A percentile compares a stretch with the other conserved stretches of the same genome.
Evolutionary conservation across 2,888 invertebrate species (phyloP).

Genomic region (Homarus gammarus): DNA sequence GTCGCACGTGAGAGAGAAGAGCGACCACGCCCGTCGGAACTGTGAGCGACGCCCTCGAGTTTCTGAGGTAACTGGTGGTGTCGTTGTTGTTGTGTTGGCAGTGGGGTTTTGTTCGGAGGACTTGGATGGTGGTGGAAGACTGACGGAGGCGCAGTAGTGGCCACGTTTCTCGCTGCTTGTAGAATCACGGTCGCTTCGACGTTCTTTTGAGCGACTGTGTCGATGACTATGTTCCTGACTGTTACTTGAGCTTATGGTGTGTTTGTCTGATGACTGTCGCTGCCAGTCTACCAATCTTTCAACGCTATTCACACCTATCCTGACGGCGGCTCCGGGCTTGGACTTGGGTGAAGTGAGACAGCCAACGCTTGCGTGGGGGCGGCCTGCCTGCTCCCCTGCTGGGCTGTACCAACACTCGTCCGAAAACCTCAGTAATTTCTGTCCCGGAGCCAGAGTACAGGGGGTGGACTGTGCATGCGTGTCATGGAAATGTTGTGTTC

Average conservation of each 20-base stretch:
- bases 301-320: conserved; percentile 31
- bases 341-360: conserved; percentile 64
- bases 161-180: conserved; percentile 50
- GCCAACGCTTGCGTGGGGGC: conserved; percentile 53
- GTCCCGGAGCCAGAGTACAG: conserved; percentile 60
- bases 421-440: conserved; percentile 71
- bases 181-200: conserved; percentile 48
- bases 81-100: conserved; percentile 26
- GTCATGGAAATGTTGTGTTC: conserved; percentile 67
- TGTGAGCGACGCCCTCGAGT: conserved; percentile 69
- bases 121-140: conserved; percentile 61
- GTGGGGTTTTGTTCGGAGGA: conserved; percentile 24
- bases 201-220: conserved; percentile 62
- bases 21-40: conserved; percentile 72
- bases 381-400: conserved; percentile 6
- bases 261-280: conserved; percentile 58
- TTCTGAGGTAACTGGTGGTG: conserved; percentile 47
- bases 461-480: conserved; percentile 65
- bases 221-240: conserved; percentile 54
- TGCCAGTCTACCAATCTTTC: conserved; percentile 70
- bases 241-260: conserved; percentile 46
- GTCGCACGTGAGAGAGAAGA: conserved; percentile 74
- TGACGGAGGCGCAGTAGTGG: conserved; percentile 53
- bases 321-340: conserved; percentile 56
- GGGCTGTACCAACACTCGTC: conserved; percentile 68